Evolutionary conservation across 2,113 vertebrate species (phyloP), one percentile per base, ranked within the genome.

Genomic region (Mystacornis crossleyi): DNA sequence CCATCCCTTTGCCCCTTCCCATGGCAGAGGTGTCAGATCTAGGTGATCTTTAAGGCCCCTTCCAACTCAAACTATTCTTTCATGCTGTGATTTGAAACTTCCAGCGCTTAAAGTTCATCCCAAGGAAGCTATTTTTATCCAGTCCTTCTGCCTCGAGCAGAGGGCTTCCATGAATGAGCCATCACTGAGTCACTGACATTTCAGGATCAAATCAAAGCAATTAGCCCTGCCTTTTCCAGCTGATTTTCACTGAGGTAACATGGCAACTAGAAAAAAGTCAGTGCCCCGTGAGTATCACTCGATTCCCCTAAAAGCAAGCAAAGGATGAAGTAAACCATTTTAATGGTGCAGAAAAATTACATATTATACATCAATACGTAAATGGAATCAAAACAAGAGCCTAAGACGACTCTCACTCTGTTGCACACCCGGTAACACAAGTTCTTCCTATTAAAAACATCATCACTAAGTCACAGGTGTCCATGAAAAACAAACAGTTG

Each of bases 181-280:
- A 81, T 81, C 86, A 78, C 36, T 95, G 95, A 96, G 47, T 97
- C 96, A 97, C 2, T 51, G 8, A 80, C 75, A 78, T 95, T 86
- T 93, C 83, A 78, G 72, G 75, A 95, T 91, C 84, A 92, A 95
- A 95, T 93, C 64, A 78, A 93, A 92, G 64, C 83, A 95, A 97
- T 95, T 96, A 97, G 91, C 72, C 82, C 72, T 93, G 80, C 67
- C 96, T 97, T 94, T 97, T 92, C 80, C 86, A 95, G 91, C 75
- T 83, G 75, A 84, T 78, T 95, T 92, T 89, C 89, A 78, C 79
- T 71, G 93, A 86, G 80, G 93, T 86, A 90, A 84, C 91, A 81
- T 4, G 38, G 93, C 86, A 95, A 93, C 95, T 55, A 62, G 47
- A 64, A 72, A 93, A 74, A 95, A 86, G 83, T 92, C 89, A 89